Conservation (phyloP, 2,113 vertebrate species). For the Meriones unguiculatus region DNA sequence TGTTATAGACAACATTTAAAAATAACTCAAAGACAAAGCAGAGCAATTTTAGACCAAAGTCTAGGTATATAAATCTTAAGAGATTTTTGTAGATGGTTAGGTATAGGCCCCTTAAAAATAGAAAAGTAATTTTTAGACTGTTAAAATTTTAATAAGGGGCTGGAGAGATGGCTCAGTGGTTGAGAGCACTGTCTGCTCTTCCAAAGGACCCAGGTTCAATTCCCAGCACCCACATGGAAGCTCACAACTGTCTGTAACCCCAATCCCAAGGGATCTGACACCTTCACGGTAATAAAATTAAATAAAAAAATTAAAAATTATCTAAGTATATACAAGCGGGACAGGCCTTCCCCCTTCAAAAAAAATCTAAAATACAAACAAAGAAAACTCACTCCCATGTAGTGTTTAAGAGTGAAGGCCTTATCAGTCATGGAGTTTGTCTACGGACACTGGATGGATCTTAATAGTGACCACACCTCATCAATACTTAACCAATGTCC, state of each 20-base stretch:
- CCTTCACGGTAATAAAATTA: no score
- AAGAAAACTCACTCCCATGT: background rate
- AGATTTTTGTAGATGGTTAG: background rate
- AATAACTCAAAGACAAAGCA: conserved; percentile 10
- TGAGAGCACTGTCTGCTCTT: no score
- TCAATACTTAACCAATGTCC: background rate
- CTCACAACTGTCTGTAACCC: no score
- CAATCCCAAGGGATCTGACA: no score
- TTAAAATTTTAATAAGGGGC: conserved; percentile 15
- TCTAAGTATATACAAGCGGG: background rate
- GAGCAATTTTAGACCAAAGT: conserved; percentile 1
- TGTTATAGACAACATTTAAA: background rate
- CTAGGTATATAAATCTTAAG: background rate
- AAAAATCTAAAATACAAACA: background rate
- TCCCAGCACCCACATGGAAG: no score
- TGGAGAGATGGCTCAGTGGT: no score
- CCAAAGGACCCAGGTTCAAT: no score
- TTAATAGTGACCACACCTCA: background rate
- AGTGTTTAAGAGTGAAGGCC: background rate
- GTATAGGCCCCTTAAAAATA: background rate
- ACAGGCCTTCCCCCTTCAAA: fast-evolving
- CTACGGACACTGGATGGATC: background rate
- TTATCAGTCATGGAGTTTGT: background rate
- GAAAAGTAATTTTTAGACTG: background rate
- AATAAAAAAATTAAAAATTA: background rate